These are phyloP conservation scores for Temnothorax nylanderi DNA, from an alignment of 1,140 invertebrate genomes.

Conservation along the genomic window DNA sequence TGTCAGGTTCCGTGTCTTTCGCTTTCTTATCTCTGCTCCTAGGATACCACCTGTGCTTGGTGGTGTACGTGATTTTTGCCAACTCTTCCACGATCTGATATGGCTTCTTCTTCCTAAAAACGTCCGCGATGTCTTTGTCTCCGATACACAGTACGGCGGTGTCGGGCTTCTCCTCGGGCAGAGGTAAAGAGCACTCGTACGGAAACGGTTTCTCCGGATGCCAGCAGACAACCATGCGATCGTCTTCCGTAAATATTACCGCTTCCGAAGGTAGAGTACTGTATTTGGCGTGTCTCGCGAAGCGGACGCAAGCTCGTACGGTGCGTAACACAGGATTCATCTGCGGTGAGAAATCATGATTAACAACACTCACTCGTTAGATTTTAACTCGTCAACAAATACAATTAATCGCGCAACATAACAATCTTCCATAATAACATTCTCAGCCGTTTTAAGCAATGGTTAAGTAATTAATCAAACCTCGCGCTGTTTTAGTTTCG, in stretches of 20 bases:
- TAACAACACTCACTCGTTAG: not conserved
- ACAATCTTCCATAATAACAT: not conserved
- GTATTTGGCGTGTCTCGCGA: conserved; percentile 59
- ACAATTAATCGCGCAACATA: not conserved
- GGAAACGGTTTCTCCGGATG: conserved; percentile 94
- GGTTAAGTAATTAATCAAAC: not conserved
- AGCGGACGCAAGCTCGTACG: not conserved
- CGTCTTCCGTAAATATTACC: conserved; percentile 90
- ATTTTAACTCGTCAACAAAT: no score
- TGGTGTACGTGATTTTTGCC: conserved; percentile 91
- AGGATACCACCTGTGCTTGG: conserved; percentile 93
- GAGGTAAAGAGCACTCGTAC: conserved; percentile 92
- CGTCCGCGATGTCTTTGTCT: conserved; percentile 87
- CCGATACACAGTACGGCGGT: conserved; percentile 88
- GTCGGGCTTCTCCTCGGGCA: conserved; percentile 85
- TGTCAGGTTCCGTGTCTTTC: conserved; percentile 89
- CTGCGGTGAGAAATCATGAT: conserved; percentile 13
- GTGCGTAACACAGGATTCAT: conserved; percentile 52
- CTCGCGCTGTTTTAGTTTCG: not conserved
- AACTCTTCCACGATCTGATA: conserved; percentile 89
- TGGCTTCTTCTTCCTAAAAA: conserved; percentile 89
- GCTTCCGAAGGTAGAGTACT: conserved; percentile 81
- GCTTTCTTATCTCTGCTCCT: conserved; percentile 88
- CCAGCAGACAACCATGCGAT: conserved; percentile 93
- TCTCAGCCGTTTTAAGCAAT: not conserved